These are phyloP conservation scores for Chloebia gouldiae DNA, from an alignment of 2,113 vertebrate genomes.

Conservation along the genomic window DNA sequence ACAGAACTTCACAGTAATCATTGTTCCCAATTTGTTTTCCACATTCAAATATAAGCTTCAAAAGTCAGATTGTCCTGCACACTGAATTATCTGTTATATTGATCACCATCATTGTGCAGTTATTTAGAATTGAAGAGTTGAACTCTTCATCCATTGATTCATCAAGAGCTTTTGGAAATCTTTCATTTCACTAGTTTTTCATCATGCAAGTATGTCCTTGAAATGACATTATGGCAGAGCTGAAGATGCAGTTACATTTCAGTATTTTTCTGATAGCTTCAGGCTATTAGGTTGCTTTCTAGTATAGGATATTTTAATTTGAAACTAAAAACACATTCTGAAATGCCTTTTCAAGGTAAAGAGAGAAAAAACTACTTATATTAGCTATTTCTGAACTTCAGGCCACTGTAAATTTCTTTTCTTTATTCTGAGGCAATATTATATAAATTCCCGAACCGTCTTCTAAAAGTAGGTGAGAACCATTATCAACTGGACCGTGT, in stretches of 20 bases:
- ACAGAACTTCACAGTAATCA: background rate
- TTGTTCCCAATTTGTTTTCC: background rate
- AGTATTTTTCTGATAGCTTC: background rate
- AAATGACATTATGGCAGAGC: background rate
- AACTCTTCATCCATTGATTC: background rate
- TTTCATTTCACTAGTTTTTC: slow-evolving; percentile 7
- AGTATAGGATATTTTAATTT: background rate
- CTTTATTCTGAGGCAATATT: background rate
- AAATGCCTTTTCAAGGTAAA: background rate
- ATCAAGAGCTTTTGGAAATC: background rate
- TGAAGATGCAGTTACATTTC: background rate
- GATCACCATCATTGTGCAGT: background rate
- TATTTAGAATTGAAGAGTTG: background rate
- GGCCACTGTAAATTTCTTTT: background rate
- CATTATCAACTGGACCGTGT: background rate
- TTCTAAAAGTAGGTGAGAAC: background rate
- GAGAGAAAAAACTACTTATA: background rate
- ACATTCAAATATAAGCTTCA: background rate
- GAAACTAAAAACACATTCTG: background rate
- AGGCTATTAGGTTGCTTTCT: background rate
- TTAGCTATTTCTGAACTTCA: background rate
- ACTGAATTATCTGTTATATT: background rate
- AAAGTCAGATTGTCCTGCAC: background rate
- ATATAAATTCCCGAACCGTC: background rate
- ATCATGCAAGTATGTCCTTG: background rate